phyloP scores from a whole-genome alignment of 2,113 vertebrate species.

The Origma solitaria region DNA sequence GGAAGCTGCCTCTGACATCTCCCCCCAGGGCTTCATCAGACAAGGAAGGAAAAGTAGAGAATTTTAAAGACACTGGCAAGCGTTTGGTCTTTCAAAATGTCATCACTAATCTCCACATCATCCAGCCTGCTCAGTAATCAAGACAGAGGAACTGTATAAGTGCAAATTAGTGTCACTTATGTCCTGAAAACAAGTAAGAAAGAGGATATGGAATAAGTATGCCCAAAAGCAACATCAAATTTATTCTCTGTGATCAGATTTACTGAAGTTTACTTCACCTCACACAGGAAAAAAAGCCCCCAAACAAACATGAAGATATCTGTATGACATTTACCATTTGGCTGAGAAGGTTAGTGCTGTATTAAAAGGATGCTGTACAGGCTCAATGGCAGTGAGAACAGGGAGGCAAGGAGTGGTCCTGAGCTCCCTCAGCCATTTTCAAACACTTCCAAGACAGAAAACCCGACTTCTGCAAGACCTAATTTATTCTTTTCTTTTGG shows the following conservation, averaged over 20 bases:
- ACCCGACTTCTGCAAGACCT: background rate
- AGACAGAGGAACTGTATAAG: background rate
- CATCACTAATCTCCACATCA: background rate
- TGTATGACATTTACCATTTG: background rate
- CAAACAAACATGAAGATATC: background rate
- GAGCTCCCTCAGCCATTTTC: background rate
- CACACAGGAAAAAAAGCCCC: background rate
- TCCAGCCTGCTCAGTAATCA: background rate
- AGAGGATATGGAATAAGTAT: background rate
- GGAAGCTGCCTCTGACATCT: background rate
- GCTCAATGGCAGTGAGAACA: background rate
- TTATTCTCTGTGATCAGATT: background rate
- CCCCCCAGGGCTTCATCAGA: background rate
- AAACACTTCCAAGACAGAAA: background rate
- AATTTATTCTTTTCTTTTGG: background rate
- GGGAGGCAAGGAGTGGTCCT: background rate
- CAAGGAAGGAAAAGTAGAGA: background rate
- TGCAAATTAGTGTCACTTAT: conserved; percentile 27
- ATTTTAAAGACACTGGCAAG: background rate
- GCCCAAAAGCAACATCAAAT: background rate
- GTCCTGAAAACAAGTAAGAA: background rate
- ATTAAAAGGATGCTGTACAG: background rate
- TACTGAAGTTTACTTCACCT: background rate
- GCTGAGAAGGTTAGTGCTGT: background rate
- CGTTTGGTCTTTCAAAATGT: background rate